Percentiles rank a stretch among this genome's conserved stretches.
Conservation (phyloP, 2,113 vertebrate species). For the Rattus rattus region DNA sequence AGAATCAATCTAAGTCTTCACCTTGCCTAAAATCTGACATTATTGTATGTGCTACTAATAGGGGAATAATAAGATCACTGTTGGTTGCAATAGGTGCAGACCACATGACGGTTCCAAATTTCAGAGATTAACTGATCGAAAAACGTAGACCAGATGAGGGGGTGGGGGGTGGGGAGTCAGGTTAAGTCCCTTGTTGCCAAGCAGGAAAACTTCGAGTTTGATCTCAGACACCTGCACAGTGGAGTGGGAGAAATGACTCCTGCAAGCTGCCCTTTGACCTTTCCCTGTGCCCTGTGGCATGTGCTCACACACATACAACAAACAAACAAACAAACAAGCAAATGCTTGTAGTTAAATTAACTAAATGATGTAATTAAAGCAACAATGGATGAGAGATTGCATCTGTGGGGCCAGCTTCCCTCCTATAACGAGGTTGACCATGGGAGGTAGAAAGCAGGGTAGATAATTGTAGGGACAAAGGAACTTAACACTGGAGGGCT, state of each 20-base stretch:
- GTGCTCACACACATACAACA: not conserved
- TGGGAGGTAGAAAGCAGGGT: not conserved
- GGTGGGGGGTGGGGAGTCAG: not conserved
- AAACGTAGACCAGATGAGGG: not conserved
- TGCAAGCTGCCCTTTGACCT: not conserved
- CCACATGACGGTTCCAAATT: not conserved
- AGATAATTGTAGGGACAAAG: not conserved
- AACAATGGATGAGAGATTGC: not conserved
- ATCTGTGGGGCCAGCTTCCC: not conserved
- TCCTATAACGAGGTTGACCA: not conserved
- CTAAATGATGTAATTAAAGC: not conserved
- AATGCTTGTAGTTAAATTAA: not conserved
- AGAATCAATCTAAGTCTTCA: not conserved
- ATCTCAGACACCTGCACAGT: too few species aligned
- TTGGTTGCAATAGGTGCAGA: not conserved
- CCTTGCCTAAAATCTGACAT: not conserved
- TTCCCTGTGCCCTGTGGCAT: not conserved
- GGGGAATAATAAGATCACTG: not conserved
- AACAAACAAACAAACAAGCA: too few species aligned
- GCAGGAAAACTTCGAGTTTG: not conserved
- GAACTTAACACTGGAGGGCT: not conserved
- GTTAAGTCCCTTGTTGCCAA: not conserved
- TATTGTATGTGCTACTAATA: not conserved
- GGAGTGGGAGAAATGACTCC: not conserved
- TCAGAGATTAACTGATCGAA: not conserved